Conservation (phyloP, 2,888 invertebrate species). For the Osedax frankpressi region DNA sequence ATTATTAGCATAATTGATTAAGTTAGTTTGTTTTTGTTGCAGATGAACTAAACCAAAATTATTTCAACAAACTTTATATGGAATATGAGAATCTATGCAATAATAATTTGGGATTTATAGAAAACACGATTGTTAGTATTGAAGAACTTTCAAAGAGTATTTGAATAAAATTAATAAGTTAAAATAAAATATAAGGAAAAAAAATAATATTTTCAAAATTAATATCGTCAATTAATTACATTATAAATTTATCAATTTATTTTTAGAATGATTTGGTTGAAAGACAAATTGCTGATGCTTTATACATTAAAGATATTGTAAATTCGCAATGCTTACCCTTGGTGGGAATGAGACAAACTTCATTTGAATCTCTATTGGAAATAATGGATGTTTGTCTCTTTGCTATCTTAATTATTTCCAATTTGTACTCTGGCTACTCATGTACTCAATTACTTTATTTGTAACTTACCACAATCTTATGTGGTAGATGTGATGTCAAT, state of each 20-base stretch:
- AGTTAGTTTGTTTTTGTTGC: slow-evolving; percentile 2
- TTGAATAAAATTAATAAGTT: too few species aligned
- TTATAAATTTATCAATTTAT: too few species aligned
- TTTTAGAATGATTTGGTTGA: slow-evolving; percentile 29
- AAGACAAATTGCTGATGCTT: slow-evolving; percentile 32
- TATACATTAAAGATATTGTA: slow-evolving; percentile 33
- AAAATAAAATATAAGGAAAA: too few species aligned
- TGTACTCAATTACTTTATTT: too few species aligned
- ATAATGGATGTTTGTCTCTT: slow-evolving; percentile 42
- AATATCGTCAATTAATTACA: too few species aligned
- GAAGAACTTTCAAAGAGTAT: too few species aligned
- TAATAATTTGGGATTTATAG: slow-evolving; percentile 36
- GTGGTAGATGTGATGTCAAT: too few species aligned
- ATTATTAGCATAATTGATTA: too few species aligned
- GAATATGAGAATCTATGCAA: slow-evolving; percentile 42
- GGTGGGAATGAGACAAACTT: slow-evolving; percentile 38
- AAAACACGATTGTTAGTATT: slow-evolving; percentile 33
- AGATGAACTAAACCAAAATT: slow-evolving; percentile 37
- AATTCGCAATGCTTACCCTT: slow-evolving; percentile 39
- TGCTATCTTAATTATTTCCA: too few species aligned
- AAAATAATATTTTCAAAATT: too few species aligned
- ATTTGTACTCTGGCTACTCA: too few species aligned
- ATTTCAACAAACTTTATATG: slow-evolving; percentile 35
- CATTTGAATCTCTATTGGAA: slow-evolving; percentile 39
- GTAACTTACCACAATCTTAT: too few species aligned